These are phyloP conservation scores for Gasterosteus nipponicus DNA, from an alignment of 2,113 vertebrate genomes.

Conservation along the genomic window DNA sequence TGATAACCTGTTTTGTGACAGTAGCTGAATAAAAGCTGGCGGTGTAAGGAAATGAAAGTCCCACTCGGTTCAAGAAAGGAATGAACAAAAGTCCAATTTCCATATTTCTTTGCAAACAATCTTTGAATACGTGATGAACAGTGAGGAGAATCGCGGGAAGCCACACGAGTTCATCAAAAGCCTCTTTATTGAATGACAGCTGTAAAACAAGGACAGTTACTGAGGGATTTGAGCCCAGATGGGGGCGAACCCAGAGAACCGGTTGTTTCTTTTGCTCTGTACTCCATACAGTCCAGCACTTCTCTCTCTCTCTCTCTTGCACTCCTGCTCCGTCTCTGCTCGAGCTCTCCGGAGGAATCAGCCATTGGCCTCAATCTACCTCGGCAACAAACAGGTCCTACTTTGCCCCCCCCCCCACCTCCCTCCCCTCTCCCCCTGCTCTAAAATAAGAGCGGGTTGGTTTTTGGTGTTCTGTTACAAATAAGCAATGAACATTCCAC, in stretches of 20 bases:
- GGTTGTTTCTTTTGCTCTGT: constrained; percentile 15
- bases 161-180: constrained; percentile 23
- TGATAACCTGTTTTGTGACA: background rate
- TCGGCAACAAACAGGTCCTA: constrained; percentile 34
- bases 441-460: constrained; percentile 67
- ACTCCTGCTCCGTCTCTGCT: constrained; percentile 27
- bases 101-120: background rate
- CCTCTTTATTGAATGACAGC: background rate
- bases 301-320: background rate
- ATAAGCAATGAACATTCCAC: constrained; percentile 13
- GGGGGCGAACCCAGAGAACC: constrained; percentile 45
- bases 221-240: constrained; percentile 45
- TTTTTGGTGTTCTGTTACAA: constrained; percentile 11
- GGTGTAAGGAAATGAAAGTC: background rate
- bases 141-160: background rate
- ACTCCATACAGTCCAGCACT: constrained; percentile 10
- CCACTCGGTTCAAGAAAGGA: background rate
- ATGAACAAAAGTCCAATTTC: background rate
- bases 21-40: background rate
- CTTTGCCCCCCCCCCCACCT: constrained; percentile 79
- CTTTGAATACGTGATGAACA: background rate
- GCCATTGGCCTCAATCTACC: constrained; percentile 68
- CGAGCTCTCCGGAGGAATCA: constrained; percentile 47
- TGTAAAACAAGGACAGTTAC: constrained; percentile 45
- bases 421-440: constrained; percentile 6